phyloP scores from a whole-genome alignment of 2,888 invertebrate genomes.

The Agelastica alni region DNA sequence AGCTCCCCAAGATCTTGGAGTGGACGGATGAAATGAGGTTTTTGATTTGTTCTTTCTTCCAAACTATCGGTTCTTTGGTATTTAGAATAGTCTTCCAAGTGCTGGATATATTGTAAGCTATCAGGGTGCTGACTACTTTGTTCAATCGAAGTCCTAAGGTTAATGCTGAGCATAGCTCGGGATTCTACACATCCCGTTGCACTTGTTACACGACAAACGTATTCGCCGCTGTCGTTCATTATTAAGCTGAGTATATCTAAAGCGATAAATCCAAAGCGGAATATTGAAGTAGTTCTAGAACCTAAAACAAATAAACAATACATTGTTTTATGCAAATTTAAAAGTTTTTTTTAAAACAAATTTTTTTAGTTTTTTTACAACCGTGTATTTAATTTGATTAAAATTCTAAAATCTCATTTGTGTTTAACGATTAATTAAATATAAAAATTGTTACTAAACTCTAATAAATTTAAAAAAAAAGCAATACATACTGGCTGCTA shows the following conservation, averaged over 20 bases:
- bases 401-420: too few species aligned
- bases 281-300: slow-evolving; percentile 91
- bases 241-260: slow-evolving; percentile 87
- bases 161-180: slow-evolving; percentile 78
- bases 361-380: too few species aligned
- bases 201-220: slow-evolving; percentile 85
- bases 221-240: slow-evolving; percentile 86
- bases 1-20: slow-evolving; percentile 84
- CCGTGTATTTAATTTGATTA: too few species aligned
- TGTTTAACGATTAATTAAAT: too few species aligned
- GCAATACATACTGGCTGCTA: slow-evolving; percentile 82
- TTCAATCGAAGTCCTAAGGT: slow-evolving; percentile 82
- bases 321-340: not conserved
- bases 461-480: slow-evolving; percentile 2
- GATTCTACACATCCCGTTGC: slow-evolving; percentile 87
- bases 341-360: too few species aligned
- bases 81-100: slow-evolving; percentile 87
- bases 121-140: slow-evolving; percentile 89
- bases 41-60: slow-evolving; percentile 79
- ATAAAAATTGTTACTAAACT: too few species aligned
- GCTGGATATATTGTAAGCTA: slow-evolving; percentile 87
- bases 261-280: slow-evolving; percentile 97
- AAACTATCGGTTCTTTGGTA: slow-evolving; percentile 84
- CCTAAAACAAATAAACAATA: slow-evolving; percentile 61
- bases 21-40: slow-evolving; percentile 86